Evolutionary conservation across 2,888 invertebrate genomes (phyloP).

Genomic region (Unio delphinus): DNA sequence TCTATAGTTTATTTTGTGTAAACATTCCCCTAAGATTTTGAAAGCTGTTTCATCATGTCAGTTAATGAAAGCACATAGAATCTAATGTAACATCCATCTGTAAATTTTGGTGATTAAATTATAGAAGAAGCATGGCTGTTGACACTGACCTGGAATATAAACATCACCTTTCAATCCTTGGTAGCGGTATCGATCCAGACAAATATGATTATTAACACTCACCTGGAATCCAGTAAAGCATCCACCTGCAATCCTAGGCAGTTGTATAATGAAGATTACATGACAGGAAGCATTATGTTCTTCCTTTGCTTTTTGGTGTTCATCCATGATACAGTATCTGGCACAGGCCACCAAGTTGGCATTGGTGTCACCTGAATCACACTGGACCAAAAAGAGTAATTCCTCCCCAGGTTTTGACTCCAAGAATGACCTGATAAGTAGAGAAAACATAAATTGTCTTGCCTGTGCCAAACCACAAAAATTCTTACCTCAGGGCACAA

Average conservation of each 20-base stretch:
- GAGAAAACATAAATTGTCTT: too few relatives aligned
- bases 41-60: too few relatives aligned
- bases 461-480: too few relatives aligned
- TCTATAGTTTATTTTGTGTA: too few relatives aligned
- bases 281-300: constrained; percentile 33
- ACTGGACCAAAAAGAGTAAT: constrained; percentile 48
- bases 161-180: constrained; percentile 46
- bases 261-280: constrained; percentile 59
- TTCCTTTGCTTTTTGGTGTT: constrained; percentile 31
- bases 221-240: constrained; percentile 65
- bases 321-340: constrained; percentile 59
- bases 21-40: too few relatives aligned
- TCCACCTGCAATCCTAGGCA: constrained; percentile 56
- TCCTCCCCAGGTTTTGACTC: constrained; percentile 2
- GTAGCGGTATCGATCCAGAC: constrained; percentile 51
- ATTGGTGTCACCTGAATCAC: constrained; percentile 63
- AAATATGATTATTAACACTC: constrained; percentile 24
- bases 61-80: too few relatives aligned
- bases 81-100: too few relatives aligned
- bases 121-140: too few relatives aligned
- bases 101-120: too few relatives aligned
- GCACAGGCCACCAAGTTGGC: constrained; percentile 62
- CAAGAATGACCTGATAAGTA: background rate
- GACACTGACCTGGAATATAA: constrained; percentile 48
- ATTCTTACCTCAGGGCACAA: too few relatives aligned